These are phyloP conservation scores for Caranx ignobilis DNA, from an alignment of 2,113 vertebrate species.

Conservation along the genomic window DNA sequence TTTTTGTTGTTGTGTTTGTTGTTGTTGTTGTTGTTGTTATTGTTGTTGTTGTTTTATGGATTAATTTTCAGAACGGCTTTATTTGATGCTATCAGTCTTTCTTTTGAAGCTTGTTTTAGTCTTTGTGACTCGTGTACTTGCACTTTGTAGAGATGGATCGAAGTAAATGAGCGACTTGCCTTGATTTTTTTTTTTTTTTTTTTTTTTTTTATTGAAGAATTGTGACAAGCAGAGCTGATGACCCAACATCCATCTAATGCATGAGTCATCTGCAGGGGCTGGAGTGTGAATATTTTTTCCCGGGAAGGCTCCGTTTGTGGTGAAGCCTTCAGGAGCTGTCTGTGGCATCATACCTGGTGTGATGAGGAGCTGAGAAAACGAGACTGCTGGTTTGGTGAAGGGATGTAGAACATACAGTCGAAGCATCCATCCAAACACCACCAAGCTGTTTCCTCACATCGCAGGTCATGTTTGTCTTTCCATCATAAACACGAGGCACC, in stretches of 20 bases:
- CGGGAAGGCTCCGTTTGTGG: constrained; percentile 12
- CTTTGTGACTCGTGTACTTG: constrained; percentile 78
- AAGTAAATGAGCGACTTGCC: constrained; percentile 71
- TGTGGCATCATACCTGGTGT: neutral
- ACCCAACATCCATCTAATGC: constrained; percentile 39
- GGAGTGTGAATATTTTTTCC: constrained; percentile 37
- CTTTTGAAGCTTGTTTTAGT: constrained; percentile 63
- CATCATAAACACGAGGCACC: neutral
- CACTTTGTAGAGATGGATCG: constrained; percentile 80
- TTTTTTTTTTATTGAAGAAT: constrained; percentile 40
- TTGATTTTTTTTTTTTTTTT: constrained; percentile 62
- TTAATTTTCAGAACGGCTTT: constrained; percentile 49
- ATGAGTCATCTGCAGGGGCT: constrained; percentile 30
- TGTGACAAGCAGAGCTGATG: constrained; percentile 45
- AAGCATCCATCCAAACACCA: neutral
- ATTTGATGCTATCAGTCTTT: constrained; percentile 61
- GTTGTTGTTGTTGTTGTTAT: constrained; percentile 9
- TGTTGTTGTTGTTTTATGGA: constrained; percentile 14
- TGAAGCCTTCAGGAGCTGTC: constrained; percentile 3
- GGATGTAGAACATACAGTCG: constrained; percentile 13
- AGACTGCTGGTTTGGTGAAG: neutral
- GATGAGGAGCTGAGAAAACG: neutral
- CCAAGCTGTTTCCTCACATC: constrained; percentile 1
- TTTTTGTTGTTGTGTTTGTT: constrained; percentile 1
- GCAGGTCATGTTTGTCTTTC: constrained; percentile 1